Evolutionary conservation across 2,113 vertebrate genomes (phyloP).

Genomic region (Rhodinocichla rosea): DNA sequence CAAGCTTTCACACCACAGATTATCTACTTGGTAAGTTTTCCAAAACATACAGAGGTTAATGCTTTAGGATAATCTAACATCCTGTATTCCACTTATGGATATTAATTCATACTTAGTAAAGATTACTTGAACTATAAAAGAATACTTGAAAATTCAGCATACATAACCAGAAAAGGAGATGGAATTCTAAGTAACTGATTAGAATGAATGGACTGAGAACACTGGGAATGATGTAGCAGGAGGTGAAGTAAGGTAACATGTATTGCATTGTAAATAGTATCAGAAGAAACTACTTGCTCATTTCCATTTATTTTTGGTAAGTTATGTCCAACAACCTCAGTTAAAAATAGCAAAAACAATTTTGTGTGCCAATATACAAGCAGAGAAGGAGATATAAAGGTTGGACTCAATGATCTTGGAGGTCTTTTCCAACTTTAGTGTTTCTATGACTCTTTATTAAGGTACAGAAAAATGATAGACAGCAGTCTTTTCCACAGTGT

Average conservation of each 20-base stretch:
- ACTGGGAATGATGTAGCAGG: not conserved
- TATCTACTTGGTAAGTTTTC: not conserved
- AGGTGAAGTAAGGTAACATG: not conserved
- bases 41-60: not conserved
- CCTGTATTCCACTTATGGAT: not conserved
- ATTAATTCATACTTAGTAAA: not conserved
- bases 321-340: not conserved
- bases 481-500: not conserved
- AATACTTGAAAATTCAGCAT: not conserved
- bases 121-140: not conserved
- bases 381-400: not conserved
- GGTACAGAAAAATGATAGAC: not conserved
- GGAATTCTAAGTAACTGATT: not conserved
- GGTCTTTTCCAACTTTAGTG: not conserved
- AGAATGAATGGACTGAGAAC: not conserved
- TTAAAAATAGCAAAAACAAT: not conserved
- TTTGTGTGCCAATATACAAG: not conserved
- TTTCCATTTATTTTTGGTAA: conserved; percentile 20
- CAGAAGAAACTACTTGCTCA: conserved; percentile 3
- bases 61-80: not conserved
- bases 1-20: not conserved
- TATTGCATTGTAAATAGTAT: not conserved
- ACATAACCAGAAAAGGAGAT: not conserved
- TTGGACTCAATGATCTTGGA: not conserved
- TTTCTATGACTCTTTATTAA: not conserved